Evolutionary conservation across 2,888 invertebrate genomes (phyloP).

Genomic region (Drosophila percnosoma): DNA sequence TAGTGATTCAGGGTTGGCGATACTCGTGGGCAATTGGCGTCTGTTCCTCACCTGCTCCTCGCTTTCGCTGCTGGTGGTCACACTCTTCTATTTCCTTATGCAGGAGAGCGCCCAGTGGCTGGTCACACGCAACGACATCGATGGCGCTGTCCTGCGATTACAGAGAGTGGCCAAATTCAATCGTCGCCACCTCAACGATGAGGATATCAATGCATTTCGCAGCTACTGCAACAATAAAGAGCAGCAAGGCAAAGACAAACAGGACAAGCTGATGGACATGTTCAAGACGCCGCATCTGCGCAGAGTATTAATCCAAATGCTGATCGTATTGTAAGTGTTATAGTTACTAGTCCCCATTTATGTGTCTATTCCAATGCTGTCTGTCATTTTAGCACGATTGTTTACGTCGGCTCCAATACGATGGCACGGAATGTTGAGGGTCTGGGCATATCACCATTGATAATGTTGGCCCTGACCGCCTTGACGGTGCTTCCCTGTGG

Average conservation of each 20-base stretch:
- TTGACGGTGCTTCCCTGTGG: constrained; percentile 86
- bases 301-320: constrained; percentile 85
- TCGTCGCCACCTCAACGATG: constrained; percentile 81
- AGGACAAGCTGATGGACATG: constrained; percentile 82
- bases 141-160: constrained; percentile 85
- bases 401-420: constrained; percentile 86
- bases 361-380: not conserved
- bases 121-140: constrained; percentile 85
- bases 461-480: constrained; percentile 86
- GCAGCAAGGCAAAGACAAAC: constrained; percentile 12
- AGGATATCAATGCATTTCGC: constrained; percentile 74
- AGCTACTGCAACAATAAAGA: constrained; percentile 51
- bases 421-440: constrained; percentile 86
- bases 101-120: constrained; percentile 88
- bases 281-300: constrained; percentile 86
- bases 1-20: no score
- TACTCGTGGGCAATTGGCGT: constrained; percentile 85
- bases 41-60: constrained; percentile 85
- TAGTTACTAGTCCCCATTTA: no score
- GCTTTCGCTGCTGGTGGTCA: constrained; percentile 84
- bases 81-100: constrained; percentile 85
- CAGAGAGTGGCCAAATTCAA: constrained; percentile 86
- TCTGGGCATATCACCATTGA: constrained; percentile 85
- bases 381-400: constrained; percentile 85
- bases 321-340: constrained; percentile 86